Evolutionary conservation across 1,140 invertebrate genomes (phyloP).

Genomic region (Bradysia coprophila): DNA sequence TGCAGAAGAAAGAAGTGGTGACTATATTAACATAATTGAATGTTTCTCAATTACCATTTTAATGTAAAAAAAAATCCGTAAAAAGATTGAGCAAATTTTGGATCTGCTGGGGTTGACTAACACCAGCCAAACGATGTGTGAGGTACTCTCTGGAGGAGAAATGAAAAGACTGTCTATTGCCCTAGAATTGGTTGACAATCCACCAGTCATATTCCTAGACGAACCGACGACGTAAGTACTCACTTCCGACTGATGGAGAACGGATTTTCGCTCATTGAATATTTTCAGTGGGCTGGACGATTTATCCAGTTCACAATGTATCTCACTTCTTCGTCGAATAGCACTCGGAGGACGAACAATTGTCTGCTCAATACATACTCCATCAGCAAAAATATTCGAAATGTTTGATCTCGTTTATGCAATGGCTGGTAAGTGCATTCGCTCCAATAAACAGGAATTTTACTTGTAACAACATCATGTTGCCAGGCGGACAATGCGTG

Average conservation of each 20-base stretch:
- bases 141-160: conserved; percentile 76
- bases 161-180: conserved; percentile 81
- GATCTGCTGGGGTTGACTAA: conserved; percentile 38
- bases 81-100: conserved; percentile 51
- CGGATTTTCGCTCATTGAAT: background rate
- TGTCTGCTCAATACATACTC: conserved; percentile 83
- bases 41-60: background rate
- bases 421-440: no score
- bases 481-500: conserved; percentile 49
- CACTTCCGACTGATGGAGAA: conserved; percentile 45
- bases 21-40: conserved; percentile 19
- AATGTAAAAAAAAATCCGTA: conserved; percentile 2
- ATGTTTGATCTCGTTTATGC: conserved; percentile 64
- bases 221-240: conserved; percentile 70
- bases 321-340: conserved; percentile 52
- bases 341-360: conserved; percentile 68
- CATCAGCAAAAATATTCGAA: conserved; percentile 57
- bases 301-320: conserved; percentile 52
- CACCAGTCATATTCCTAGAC: conserved; percentile 73
- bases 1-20: conserved; percentile 51
- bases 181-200: conserved; percentile 84
- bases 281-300: conserved; percentile 53
- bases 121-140: conserved; percentile 45
- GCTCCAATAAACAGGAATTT: no score
- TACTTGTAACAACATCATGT: no score